phyloP scores from a whole-genome alignment of 2,797 vertebrate genomes.

The Malacoraja senta region DNA sequence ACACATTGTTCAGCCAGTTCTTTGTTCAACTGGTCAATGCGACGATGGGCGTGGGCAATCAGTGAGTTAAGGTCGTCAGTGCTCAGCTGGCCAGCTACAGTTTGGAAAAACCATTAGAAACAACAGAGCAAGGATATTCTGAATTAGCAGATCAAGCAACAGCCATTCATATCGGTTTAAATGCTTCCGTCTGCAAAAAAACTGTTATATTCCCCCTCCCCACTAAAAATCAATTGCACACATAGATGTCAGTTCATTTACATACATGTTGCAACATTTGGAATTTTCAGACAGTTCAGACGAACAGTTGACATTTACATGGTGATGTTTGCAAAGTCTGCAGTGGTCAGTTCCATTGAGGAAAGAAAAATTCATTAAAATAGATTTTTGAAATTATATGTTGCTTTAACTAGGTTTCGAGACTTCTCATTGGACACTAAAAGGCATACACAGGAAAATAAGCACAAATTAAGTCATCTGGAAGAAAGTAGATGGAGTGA shows the following conservation, averaged over 20 bases:
- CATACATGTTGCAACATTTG: neutral
- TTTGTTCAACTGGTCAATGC: conserved; percentile 84
- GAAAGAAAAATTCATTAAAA: neutral
- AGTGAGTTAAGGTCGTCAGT: conserved; percentile 82
- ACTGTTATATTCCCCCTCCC: neutral
- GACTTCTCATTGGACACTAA: neutral
- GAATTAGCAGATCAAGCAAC: neutral
- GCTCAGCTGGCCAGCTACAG: conserved; percentile 74
- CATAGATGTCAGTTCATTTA: neutral
- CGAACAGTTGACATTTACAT: neutral
- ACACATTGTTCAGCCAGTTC: conserved; percentile 83
- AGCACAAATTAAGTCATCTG: neutral
- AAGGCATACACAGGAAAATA: neutral
- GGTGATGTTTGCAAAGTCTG: neutral
- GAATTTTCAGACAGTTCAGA: neutral
- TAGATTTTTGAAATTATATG: neutral
- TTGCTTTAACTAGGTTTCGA: neutral
- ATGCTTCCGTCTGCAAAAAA: neutral
- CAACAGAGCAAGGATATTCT: conserved; percentile 15
- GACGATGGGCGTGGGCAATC: conserved; percentile 86
- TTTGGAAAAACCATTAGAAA: neutral
- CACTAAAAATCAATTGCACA: neutral
- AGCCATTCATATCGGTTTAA: neutral
- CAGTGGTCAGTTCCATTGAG: neutral
- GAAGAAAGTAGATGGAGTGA: neutral